Evolutionary conservation across 2,888 invertebrate genomes (phyloP), one percentile per base, ranked within the genome.

Genomic region (Dione vanillae): DNA sequence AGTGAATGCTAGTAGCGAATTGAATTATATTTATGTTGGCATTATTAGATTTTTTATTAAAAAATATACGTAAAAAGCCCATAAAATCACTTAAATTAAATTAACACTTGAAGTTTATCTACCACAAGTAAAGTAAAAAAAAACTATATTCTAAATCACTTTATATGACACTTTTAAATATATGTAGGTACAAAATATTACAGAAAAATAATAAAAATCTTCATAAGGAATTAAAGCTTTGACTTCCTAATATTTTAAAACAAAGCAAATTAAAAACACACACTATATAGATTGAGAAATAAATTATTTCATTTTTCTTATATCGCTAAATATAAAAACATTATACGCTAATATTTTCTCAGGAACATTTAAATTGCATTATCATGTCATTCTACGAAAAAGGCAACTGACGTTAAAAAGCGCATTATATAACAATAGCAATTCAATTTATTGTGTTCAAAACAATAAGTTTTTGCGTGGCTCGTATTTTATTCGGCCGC

Each of bases 401-500:
- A 54, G 52, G 54, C 62, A 37, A n/a, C 45, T 54, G 20, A 62
- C 68, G 51, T 61, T 43, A 54, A 61, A 64, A 62, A 43, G 62
- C 43, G 27, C 54, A 68, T 27, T 51, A 37, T 37, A 52, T 11
- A 54, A 62, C 19, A 68, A 68, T 37, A 54, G 54, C 54, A 64
- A 54, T 69, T 54, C 54, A 69, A 54, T 69, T 62, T 64, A 69
- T 64, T 69, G 59, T 67, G 62, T 64, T 62, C 47, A 69, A 68
- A 69, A 69, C 69, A 69, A 69, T 69, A 62, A 64, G 45, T 69
- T 64, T 69, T 69, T 64, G 69, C 62, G 64, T 58, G 40, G 71
- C 61, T 69, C 54, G 70, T 75, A 71, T 71, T 72, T 56, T 59
- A 70, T 73, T 72, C 70, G 62, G 69, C 54, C 76, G 75, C 77